Conservation (phyloP, 2,888 invertebrate species). For the Leptinotarsa juncta region DNA sequence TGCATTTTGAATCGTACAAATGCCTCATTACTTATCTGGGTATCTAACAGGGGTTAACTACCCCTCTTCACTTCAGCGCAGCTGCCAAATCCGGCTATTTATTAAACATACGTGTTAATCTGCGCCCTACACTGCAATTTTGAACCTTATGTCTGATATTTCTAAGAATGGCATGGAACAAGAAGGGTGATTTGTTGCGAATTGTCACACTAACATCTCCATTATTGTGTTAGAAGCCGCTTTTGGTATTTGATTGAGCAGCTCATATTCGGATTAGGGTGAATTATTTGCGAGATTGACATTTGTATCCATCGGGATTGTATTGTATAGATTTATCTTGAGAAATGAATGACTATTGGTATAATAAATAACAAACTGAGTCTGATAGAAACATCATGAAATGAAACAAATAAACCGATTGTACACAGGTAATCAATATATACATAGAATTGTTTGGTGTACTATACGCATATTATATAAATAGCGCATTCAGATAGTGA, state of each 20-base stretch:
- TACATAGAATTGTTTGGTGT: no score
- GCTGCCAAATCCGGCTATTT: conserved; percentile 67
- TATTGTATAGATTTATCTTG: conserved; percentile 34
- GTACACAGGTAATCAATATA: no score
- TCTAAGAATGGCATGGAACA: conserved; percentile 15
- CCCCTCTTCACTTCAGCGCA: conserved; percentile 61
- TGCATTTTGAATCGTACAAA: neutral
- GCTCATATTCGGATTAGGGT: conserved; percentile 58
- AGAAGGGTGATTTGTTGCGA: conserved; percentile 58
- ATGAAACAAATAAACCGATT: no score
- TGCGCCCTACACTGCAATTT: conserved; percentile 54
- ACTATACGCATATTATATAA: no score
- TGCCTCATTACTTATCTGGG: conserved; percentile 33
- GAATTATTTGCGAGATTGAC: conserved; percentile 52
- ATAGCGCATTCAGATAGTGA: no score
- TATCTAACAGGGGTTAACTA: conserved; percentile 56
- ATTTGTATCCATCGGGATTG: conserved; percentile 38
- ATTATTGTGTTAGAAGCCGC: conserved; percentile 62
- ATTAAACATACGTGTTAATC: conserved; percentile 69
- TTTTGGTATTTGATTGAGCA: conserved; percentile 64
- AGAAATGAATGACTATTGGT: neutral
- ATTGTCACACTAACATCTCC: conserved; percentile 64
- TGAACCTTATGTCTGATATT: conserved; percentile 38
- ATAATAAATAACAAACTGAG: conserved; percentile 10
- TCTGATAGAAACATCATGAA: neutral